These are phyloP conservation scores for Gadus chalcogrammus DNA, from an alignment of 2,113 vertebrate genomes.

Conservation along the genomic window DNA sequence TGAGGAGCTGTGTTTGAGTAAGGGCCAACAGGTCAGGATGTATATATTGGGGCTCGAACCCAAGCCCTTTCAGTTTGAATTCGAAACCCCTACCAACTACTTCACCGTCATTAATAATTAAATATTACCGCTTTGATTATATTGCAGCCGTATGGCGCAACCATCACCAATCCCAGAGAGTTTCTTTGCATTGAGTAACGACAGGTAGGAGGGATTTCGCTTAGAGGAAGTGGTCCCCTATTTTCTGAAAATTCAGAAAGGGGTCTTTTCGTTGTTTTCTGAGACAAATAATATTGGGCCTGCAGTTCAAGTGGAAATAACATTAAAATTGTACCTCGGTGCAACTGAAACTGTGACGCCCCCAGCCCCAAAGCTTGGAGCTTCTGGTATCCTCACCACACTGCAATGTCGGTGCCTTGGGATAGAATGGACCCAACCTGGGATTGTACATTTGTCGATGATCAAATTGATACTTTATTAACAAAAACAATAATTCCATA, in stretches of 20 bases:
- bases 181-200: slow-evolving; percentile 51
- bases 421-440: slow-evolving; percentile 15
- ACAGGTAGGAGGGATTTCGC: slow-evolving; percentile 50
- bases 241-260: slow-evolving; percentile 15
- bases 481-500: slow-evolving; percentile 6
- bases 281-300: background rate
- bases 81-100: too few species aligned
- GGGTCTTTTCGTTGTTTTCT: background rate
- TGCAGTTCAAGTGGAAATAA: background rate
- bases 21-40: too few species aligned
- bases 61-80: too few species aligned
- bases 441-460: background rate
- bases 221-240: slow-evolving; percentile 26
- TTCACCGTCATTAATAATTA: background rate
- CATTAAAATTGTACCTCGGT: slow-evolving; percentile 32
- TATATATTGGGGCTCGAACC: too few species aligned
- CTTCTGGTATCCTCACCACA: slow-evolving; percentile 42
- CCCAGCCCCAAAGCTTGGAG: slow-evolving; percentile 40
- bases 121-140: slow-evolving; percentile 45
- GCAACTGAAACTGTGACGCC: slow-evolving; percentile 25
- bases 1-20: too few species aligned
- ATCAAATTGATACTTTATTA: background rate
- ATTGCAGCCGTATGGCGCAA: slow-evolving; percentile 54
- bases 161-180: slow-evolving; percentile 27
- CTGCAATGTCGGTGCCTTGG: slow-evolving; percentile 24